A percentile compares a stretch with the other conserved stretches of the same genome.
These are phyloP conservation scores for Spermophilus dauricus DNA, from an alignment of 2,113 vertebrate genomes.

Conservation along the genomic window DNA sequence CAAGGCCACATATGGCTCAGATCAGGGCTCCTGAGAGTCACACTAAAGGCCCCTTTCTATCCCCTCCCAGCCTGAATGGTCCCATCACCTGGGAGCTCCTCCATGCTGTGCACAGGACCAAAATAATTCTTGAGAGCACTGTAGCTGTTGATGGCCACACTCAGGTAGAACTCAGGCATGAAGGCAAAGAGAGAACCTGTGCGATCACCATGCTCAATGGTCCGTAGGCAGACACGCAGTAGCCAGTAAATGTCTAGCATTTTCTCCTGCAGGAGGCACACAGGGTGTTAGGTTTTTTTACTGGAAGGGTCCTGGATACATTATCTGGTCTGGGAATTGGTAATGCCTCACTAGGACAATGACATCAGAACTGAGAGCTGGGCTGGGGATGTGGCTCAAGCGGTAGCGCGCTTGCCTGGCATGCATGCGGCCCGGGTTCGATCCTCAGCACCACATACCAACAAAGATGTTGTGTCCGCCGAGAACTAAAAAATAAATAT, in stretches of 20 bases:
- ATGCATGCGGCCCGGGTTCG: too few relatives aligned
- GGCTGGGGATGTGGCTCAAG: not conserved
- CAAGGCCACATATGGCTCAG: not conserved
- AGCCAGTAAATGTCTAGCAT: slow-evolving; percentile 99
- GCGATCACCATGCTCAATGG: slow-evolving; percentile 94
- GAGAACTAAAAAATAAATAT: too few relatives aligned
- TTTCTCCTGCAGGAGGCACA: slow-evolving; percentile 92
- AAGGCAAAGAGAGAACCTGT: slow-evolving; percentile 95
- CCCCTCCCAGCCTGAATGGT: not conserved
- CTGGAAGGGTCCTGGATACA: not conserved
- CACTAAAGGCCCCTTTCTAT: not conserved
- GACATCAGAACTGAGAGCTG: not conserved
- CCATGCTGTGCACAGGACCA: slow-evolving; percentile 96
- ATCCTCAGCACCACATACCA: too few relatives aligned
- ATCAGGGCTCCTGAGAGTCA: not conserved
- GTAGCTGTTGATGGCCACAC: slow-evolving; percentile 98
- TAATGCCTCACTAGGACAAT: not conserved
- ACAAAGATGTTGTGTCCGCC: too few relatives aligned
- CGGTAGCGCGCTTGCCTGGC: too few relatives aligned
- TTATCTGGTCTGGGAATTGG: not conserved
- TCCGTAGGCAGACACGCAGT: slow-evolving; percentile 94
- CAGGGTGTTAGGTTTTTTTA: not conserved
- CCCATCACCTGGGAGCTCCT: slow-evolving; percentile 94
- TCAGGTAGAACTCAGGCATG: slow-evolving; percentile 98
- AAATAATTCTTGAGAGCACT: slow-evolving; percentile 99